Evolutionary conservation across 2,797 vertebrate species (phyloP).

Genomic region (Smutsia temminckii): DNA sequence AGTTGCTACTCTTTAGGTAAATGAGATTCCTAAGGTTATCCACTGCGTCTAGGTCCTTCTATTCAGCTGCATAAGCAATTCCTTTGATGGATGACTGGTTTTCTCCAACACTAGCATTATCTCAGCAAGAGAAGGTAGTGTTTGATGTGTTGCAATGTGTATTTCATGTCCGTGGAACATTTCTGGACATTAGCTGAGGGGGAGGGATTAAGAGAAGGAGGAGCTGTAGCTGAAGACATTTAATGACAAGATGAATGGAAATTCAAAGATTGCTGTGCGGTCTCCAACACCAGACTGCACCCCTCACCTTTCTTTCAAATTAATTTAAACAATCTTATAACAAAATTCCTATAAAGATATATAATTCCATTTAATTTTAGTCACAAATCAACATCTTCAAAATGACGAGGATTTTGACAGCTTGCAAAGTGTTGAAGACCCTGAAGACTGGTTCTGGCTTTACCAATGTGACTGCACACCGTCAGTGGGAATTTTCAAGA

Average conservation of each 20-base stretch:
- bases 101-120: conserved; percentile 68
- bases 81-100: conserved; percentile 44
- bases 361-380: conserved; percentile 69
- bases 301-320: conserved; percentile 46
- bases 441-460: conserved; percentile 85
- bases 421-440: conserved; percentile 87
- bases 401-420: conserved; percentile 93
- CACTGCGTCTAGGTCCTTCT: not conserved
- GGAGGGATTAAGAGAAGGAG: conserved; percentile 81
- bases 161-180: conserved; percentile 57
- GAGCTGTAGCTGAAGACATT: conserved; percentile 76
- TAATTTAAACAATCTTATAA: conserved; percentile 34
- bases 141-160: conserved; percentile 74
- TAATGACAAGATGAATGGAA: conserved; percentile 81
- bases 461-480: conserved; percentile 77
- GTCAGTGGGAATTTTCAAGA: conserved; percentile 81
- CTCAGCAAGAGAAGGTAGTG: conserved; percentile 61
- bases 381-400: conserved; percentile 66
- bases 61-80: conserved; percentile 63
- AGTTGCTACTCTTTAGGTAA: conserved; percentile 24
- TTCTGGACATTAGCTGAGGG: conserved; percentile 60
- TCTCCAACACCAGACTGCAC: conserved; percentile 19
- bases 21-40: not conserved
- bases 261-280: conserved; percentile 53
- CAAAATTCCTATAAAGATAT: conserved; percentile 38